Conservation (phyloP, 2,113 vertebrate genomes). For the Lontra canadensis region DNA sequence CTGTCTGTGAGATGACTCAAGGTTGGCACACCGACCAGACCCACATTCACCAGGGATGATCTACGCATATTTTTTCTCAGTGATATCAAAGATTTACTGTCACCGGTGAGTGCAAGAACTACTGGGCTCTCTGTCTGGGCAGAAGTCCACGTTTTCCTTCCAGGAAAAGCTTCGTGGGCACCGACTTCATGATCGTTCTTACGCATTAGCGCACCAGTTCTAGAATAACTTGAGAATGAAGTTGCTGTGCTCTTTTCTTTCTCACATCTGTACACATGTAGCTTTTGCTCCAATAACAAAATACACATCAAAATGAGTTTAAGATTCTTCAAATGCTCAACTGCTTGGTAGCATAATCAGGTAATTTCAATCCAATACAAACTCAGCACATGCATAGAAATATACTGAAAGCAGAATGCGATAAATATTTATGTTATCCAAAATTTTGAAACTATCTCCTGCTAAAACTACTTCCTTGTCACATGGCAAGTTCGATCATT, state of each 20-base stretch:
- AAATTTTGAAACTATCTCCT: background rate
- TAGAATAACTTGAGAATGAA: constrained; percentile 15
- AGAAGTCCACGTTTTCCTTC: background rate
- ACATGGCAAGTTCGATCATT: background rate
- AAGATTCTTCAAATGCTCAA: constrained; percentile 5
- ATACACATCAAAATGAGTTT: constrained; percentile 1
- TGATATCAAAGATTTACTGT: background rate
- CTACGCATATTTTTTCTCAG: background rate
- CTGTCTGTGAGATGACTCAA: background rate
- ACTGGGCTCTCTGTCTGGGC: background rate
- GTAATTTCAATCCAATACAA: background rate
- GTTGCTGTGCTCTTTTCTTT: background rate
- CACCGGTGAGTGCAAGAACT: background rate
- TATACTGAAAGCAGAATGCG: background rate
- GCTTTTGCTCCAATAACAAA: background rate
- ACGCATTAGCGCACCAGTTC: background rate
- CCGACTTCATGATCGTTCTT: background rate
- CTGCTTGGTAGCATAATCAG: background rate
- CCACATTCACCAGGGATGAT: background rate
- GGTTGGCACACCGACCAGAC: background rate
- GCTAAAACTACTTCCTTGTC: background rate
- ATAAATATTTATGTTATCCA: constrained; percentile 50
- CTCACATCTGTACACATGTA: background rate
- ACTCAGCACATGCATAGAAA: background rate
- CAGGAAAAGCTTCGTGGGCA: background rate